Conservation (phyloP, 2,888 invertebrate genomes). For the Eupithecia pulchellata region DNA sequence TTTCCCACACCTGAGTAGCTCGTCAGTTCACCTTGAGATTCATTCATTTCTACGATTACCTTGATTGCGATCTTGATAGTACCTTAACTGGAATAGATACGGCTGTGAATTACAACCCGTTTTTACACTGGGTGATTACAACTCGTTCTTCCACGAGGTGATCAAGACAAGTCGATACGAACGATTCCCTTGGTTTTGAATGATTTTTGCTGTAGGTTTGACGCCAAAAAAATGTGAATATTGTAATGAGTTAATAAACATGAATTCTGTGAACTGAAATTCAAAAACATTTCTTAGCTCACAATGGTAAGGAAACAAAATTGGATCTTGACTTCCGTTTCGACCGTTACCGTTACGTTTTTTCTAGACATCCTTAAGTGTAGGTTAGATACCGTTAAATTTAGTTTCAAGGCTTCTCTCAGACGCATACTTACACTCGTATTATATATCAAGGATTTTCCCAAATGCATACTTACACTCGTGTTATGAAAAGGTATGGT, state of each 20-base stretch:
- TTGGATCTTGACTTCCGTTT: background rate
- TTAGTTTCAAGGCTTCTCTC: background rate
- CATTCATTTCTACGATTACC: constrained; percentile 26
- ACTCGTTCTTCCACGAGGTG: constrained; percentile 10
- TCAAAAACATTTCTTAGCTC: too few relatives aligned
- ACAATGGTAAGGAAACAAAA: background rate
- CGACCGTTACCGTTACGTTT: background rate
- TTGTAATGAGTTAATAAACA: too few relatives aligned
- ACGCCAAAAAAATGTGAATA: background rate
- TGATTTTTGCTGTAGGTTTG: background rate
- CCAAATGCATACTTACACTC: too few relatives aligned
- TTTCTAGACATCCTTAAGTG: background rate
- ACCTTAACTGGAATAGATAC: constrained; percentile 14
- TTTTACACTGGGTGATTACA: background rate
- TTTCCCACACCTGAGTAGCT: constrained; percentile 28
- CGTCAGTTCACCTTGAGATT: constrained; percentile 27
- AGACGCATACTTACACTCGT: too few relatives aligned
- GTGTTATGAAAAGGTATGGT: too few relatives aligned
- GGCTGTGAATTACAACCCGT: constrained; percentile 2
- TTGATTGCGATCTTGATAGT: constrained; percentile 22
- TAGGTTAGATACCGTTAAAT: background rate
- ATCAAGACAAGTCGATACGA: background rate
- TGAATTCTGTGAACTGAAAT: too few relatives aligned
- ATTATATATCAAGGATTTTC: too few relatives aligned
- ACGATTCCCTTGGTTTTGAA: background rate